Percentiles rank a stretch among this genome's conserved stretches.
Conservation (phyloP, 2,797 vertebrate species). For the Channa striata region DNA sequence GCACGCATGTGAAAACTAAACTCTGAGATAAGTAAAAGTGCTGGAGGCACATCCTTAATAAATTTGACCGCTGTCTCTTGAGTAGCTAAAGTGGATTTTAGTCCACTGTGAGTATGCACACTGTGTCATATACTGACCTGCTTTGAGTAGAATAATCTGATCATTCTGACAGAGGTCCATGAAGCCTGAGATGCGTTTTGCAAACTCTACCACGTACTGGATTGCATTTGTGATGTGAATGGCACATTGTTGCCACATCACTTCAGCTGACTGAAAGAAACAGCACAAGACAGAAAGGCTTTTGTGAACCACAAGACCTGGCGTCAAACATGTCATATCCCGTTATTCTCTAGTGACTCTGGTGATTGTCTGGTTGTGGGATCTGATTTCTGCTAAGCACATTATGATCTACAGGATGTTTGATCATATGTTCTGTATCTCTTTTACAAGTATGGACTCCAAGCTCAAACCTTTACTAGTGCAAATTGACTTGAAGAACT, state of each 20-base stretch:
- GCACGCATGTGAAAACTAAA: conserved; percentile 50
- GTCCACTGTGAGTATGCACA: background rate
- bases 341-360: background rate
- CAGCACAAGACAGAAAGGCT: conserved; percentile 17
- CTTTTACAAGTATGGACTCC: background rate
- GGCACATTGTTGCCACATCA: conserved; percentile 93
- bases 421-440: conserved; percentile 14
- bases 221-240: conserved; percentile 92
- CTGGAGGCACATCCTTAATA: conserved; percentile 3
- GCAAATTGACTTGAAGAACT: background rate
- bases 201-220: conserved; percentile 95
- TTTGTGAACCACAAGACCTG: conserved; percentile 4
- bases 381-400: background rate
- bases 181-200: conserved; percentile 93
- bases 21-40: conserved; percentile 20
- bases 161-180: conserved; percentile 96
- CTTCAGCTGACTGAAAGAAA: conserved; percentile 87
- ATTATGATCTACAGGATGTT: background rate
- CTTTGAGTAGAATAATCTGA: conserved; percentile 96
- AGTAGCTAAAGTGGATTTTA: no score
- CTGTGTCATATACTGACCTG: conserved; percentile 82
- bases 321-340: background rate
- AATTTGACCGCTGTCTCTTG: no score
- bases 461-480: background rate
- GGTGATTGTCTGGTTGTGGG: background rate